Base-by-base conservation (phyloP, 1,140 invertebrate genomes). In the Hesperophylax magnus region DNA sequence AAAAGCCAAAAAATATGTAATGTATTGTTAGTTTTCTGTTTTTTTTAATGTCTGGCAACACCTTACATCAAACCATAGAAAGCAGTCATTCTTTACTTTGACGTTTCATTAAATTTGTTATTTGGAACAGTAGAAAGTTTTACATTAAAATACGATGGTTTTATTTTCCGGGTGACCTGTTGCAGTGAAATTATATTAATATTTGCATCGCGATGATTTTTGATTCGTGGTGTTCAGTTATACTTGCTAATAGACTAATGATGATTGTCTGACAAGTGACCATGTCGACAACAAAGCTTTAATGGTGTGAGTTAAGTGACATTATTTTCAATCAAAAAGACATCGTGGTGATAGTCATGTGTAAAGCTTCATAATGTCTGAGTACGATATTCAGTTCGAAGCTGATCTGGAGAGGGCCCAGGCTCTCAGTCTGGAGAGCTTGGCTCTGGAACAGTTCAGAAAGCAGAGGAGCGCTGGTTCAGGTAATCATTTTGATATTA, bases 401-500 rank as follows among this genome's bases (percentile, higher is more conserved):
- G 94, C 95, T 83, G 96, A 97, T 87, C 89, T 97, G 86, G 96
- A 96, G 88, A 93, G 94, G 86, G 96, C 96, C 7, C 95, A 95
- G 87, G 95, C 95, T 74, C 88, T 97, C 24, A 97, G 96, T 89
- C 91, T 97, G 85, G 96, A 97, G 89, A 95, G 93, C 86, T 90
- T 96, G 79, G 95, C 95, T 8, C 88, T 96, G 84, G 95, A 97
- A 86, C 93, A 96, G 86, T 96, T 95, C 88, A 91, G 93, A 85
- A 91, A 93, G 61, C 91, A 94, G 86, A 93, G 92, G 82, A 80
- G 83, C 77, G 54, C 72, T 63, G 71, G 54, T 79, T 74, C 81
- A 79, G 76, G 83, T 84, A 82, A 67, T 4, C 20, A 58, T 58
- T 58, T 9, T 58, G 56, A 18, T 58, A 58, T 58, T 58, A 58